phyloP scores from a whole-genome alignment of 1,140 invertebrate species.

The Drosophila elegans region DNA sequence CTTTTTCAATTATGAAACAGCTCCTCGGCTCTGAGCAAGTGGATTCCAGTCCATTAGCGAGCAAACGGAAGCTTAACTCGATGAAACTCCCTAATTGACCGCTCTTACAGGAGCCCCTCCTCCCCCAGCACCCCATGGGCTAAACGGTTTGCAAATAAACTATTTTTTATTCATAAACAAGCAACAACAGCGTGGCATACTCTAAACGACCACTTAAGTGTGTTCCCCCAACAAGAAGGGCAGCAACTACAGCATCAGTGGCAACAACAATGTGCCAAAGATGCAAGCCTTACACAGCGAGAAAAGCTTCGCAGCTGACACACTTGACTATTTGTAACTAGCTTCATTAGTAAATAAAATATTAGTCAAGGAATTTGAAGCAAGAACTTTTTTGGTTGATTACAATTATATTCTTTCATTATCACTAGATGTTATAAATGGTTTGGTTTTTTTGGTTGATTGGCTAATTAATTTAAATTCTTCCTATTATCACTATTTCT shows the following conservation, averaged over 20 bases:
- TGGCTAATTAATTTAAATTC: too few relatives aligned
- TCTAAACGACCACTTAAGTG: constrained; percentile 82
- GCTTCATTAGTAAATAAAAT: too few relatives aligned
- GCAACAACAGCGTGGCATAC: constrained; percentile 66
- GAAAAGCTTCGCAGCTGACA: background rate
- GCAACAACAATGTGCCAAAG: constrained; percentile 54
- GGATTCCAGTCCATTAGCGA: constrained; percentile 36
- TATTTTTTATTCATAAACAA: constrained; percentile 83
- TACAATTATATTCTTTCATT: too few relatives aligned
- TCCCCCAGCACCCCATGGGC: constrained; percentile 18
- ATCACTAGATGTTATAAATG: too few relatives aligned
- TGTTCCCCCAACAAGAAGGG: constrained; percentile 59
- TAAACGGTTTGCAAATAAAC: constrained; percentile 83
- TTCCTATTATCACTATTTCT: too few relatives aligned
- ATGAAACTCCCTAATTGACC: constrained; percentile 47
- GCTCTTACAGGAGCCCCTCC: background rate
- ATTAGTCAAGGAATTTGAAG: too few relatives aligned
- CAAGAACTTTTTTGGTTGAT: too few relatives aligned
- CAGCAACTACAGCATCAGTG: constrained; percentile 37
- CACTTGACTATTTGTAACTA: background rate
- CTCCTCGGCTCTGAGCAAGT: constrained; percentile 16
- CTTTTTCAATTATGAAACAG: constrained; percentile 50
- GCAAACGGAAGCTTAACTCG: constrained; percentile 38
- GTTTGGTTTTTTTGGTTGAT: too few relatives aligned
- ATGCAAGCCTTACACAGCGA: constrained; percentile 36